Evolutionary conservation across 2,113 vertebrate species (phyloP).

Genomic region (Corythoichthys haematopterus): DNA sequence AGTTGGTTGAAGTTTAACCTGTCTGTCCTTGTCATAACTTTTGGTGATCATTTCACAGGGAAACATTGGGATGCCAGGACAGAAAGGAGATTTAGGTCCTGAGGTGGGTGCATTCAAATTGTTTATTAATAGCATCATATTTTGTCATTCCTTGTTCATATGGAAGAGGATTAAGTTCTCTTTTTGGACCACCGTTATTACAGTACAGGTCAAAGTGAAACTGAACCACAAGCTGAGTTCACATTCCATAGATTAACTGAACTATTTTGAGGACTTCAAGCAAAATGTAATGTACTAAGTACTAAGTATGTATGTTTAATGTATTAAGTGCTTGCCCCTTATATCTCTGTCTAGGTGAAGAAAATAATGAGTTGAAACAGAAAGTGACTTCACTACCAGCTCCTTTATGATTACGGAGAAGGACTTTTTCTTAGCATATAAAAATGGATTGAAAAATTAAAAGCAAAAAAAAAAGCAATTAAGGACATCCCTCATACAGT

Average conservation of each 20-base stretch:
- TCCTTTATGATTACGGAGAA: constrained; percentile 13
- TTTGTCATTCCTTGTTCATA: neutral
- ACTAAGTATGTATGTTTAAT: neutral
- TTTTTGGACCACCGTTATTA: neutral
- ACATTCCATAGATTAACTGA: neutral
- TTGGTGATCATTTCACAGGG: constrained; percentile 73
- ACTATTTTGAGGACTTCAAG: neutral
- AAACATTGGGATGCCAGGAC: constrained; percentile 75
- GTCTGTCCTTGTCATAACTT: neutral
- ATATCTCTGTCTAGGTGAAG: too few relatives aligned
- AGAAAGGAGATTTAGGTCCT: constrained; percentile 78
- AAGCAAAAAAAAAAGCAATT: neutral
- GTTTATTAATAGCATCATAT: neutral
- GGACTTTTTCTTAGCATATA: neutral
- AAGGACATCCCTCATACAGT: neutral
- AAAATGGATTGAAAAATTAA: constrained; percentile 9
- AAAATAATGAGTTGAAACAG: neutral
- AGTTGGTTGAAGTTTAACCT: neutral
- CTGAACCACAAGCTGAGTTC: neutral
- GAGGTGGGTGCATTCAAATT: constrained; percentile 65
- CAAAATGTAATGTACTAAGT: neutral
- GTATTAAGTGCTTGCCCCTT: neutral
- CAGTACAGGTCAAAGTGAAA: neutral
- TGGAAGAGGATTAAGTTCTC: neutral
- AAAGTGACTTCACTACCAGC: neutral